A percentile compares a stretch with the other conserved stretches of the same genome.
Conservation (phyloP, 2,797 vertebrate species). For the Molossus molossus region DNA sequence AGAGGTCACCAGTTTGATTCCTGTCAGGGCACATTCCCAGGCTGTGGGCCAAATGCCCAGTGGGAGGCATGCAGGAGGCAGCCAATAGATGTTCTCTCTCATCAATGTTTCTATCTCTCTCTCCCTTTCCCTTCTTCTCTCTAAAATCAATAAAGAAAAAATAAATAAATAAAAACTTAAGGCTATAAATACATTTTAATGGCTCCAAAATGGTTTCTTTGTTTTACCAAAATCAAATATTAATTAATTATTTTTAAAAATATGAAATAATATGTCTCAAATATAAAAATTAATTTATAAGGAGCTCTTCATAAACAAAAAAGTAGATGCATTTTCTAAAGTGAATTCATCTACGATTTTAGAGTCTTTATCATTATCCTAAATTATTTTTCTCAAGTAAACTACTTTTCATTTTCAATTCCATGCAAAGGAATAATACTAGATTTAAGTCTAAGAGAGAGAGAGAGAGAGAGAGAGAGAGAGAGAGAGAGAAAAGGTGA, state of each 20-base stretch:
- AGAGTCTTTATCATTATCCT: neutral
- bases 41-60: no score
- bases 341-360: neutral
- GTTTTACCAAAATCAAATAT: conserved; percentile 19
- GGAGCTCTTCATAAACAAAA: neutral
- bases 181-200: neutral
- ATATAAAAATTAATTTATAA: conserved; percentile 30
- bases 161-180: neutral
- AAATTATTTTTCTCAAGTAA: conserved; percentile 39
- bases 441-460: neutral
- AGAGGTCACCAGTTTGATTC: no score
- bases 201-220: neutral
- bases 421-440: neutral
- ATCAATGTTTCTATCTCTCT: no score
- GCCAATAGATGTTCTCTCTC: no score
- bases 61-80: no score
- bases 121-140: no score
- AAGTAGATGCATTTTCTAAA: neutral
- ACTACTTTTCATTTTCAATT: neutral
- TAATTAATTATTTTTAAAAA: neutral
- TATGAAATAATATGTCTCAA: neutral
- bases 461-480: no score
- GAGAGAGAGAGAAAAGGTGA: neutral
- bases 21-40: no score
- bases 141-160: no score